Percentiles rank a stretch among this genome's conserved stretches.
Evolutionary conservation across 2,113 vertebrate species (phyloP).

Genomic region (Calypte anna): DNA sequence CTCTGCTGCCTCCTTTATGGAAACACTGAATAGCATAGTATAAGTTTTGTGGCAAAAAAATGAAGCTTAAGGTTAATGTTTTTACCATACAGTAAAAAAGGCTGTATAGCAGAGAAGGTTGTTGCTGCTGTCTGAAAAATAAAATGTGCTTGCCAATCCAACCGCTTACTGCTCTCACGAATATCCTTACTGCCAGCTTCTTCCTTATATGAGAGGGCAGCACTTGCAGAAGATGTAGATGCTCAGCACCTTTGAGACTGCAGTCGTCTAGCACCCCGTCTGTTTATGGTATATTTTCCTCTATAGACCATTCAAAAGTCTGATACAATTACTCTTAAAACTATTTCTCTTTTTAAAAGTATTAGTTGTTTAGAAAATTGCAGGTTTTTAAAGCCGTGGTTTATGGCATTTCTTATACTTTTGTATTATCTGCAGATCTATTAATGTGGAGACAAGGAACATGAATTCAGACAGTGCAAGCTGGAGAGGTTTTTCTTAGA

Average conservation of each 20-base stretch:
- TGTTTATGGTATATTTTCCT: no score
- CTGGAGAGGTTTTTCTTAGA: conserved; percentile 9
- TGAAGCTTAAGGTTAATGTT: neutral
- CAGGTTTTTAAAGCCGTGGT: neutral
- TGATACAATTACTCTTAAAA: neutral
- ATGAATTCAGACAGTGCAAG: neutral
- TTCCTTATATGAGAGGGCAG: neutral
- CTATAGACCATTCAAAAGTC: neutral
- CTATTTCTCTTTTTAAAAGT: neutral
- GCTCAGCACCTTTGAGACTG: neutral
- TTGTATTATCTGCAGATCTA: neutral
- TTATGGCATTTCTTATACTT: neutral
- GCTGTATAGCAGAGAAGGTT: neutral
- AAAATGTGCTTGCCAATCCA: neutral
- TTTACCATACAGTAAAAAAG: neutral
- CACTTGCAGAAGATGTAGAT: neutral
- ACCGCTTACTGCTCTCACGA: neutral
- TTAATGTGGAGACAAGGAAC: neutral
- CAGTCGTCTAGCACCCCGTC: neutral
- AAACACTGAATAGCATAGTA: neutral
- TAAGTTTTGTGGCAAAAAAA: neutral
- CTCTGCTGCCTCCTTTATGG: neutral
- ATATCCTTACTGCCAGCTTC: neutral
- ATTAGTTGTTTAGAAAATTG: neutral
- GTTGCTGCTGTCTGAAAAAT: neutral